Base-by-base conservation (phyloP, 1,140 invertebrate genomes). In the Drosophila mojavensis region DNA sequence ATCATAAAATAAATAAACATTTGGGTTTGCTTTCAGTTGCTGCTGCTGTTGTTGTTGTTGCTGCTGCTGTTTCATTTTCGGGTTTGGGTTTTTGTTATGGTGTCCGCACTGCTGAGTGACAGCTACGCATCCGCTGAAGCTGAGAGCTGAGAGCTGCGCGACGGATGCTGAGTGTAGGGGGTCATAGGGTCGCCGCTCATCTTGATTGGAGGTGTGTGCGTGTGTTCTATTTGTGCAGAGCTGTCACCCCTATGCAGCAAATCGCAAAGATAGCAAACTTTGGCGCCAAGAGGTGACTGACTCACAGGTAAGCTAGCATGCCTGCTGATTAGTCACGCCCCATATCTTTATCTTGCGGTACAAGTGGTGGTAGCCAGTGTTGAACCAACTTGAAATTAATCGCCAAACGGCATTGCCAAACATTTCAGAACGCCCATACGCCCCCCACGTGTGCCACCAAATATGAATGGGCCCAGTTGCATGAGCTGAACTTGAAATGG, bases 61-160 rank as follows among this genome's bases (percentile, higher is more conserved):
- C 2, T 20, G 20, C 20, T 20, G 20, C 20, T 20, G 39, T 60
- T 47, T 26, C 20, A 20, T 28, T 10, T 47, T 10, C 39, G 10
- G 28, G 7, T 45, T 64, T 55, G 39, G 17, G 61, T 39, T 48
- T 36, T 43, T 30, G 59, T 80, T 65, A 45, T 51, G 26, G 26
- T 65, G 78, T 61, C 65, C 64, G 78, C 62, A 65, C 64, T 58
- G 70, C 9, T 77, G 74, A 74, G 63, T 74, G 81, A 74, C 81
- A 85, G 68, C 67, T 53, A 59, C 79, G 82, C 83, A 85, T 88
- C 83, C 82, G 83, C 54, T 69, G 64, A 60, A 33, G 79, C 54
- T 69, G 36, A 39, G 36, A 39, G 36, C 36, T 39, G 33, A 9
- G n/a, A n/a, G n/a, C n/a, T n/a, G 56, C 69, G 63, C 58, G 48